Base-by-base conservation (phyloP, 2,113 vertebrate genomes). In the Rhynchomys soricoides region DNA sequence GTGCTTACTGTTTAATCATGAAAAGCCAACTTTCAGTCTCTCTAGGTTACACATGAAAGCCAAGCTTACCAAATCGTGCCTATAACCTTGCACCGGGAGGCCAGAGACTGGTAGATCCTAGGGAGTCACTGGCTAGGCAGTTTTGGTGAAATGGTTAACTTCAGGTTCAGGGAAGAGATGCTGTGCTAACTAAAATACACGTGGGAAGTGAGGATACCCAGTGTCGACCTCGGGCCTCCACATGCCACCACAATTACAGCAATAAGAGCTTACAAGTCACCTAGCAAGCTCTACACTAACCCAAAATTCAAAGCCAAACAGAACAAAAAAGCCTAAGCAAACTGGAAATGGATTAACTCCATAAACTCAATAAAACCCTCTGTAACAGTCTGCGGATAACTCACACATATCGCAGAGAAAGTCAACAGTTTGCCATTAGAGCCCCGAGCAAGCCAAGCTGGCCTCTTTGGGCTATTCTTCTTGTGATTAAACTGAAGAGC, bases 51-150 rank as follows among this genome's bases (percentile, higher is more conserved):
- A 66, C 7, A 9, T 21, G 22, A 45, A 85, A 48, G 59, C 43
- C 55, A 86, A 37, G 8, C 5, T 48, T 66, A 29, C 22, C 29
- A 34, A 3, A 0, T 0, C 1, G 1, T 45, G 8, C 26, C 59
- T 64, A 21, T 64, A 21, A 31, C 40, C 57, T 64, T 85, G 3
- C 16, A 11, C 16, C 66, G 16, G 62, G 62, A 64, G 15, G 4
- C 29, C 83, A 86, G 62, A 86, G 40, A 66, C 7, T 12, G 40
- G 10, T 31, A 48, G 26, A 66, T 7, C 5, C 17, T 50, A 29
- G 43, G 62, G 31, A 13, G 19, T 37, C 62, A 34, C 83, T 86
- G 62, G 29, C 37, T 48, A 86, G 29, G 29, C 29, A 68, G 31
- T 37, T 37, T 37, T 21, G 0, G 17, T 68, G 83, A 68, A 68